Evolutionary conservation across 1,140 invertebrate species (phyloP).

Genomic region (Zaprionus gabonicus): DNA sequence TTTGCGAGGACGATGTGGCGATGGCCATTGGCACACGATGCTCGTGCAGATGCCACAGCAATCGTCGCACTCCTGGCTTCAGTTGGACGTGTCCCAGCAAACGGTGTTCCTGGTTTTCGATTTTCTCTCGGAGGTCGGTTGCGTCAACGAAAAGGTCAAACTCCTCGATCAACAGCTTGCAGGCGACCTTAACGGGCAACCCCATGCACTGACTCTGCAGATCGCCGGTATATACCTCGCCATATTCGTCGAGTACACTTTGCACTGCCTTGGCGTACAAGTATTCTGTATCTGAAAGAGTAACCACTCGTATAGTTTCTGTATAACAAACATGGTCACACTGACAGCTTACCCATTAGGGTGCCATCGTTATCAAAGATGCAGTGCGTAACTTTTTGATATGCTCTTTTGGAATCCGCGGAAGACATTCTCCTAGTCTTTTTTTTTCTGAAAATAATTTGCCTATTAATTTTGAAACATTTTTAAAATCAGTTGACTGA

Average conservation of each 20-base stretch:
- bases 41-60: slow-evolving; percentile 92
- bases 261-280: slow-evolving; percentile 9
- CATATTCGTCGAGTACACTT: slow-evolving; percentile 16
- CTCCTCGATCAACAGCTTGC: neutral
- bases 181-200: neutral
- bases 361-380: slow-evolving; percentile 70
- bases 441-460: neutral
- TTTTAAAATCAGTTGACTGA: neutral
- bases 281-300: slow-evolving; percentile 44
- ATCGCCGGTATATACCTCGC: slow-evolving; percentile 22
- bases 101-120: neutral
- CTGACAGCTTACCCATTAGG: slow-evolving; percentile 42
- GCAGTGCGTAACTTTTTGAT: slow-evolving; percentile 46
- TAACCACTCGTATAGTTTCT: neutral
- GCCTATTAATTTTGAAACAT: neutral
- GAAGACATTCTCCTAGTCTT: slow-evolving; percentile 3
- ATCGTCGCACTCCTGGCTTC: slow-evolving; percentile 89
- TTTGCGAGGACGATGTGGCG: slow-evolving; percentile 90
- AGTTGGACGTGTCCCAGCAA: slow-evolving; percentile 15
- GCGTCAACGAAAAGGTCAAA: slow-evolving; percentile 26
- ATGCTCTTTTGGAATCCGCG: neutral
- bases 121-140: neutral
- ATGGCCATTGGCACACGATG: slow-evolving; percentile 93
- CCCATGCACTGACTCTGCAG: slow-evolving; percentile 38
- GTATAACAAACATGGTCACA: neutral